These are phyloP conservation scores for Dynastes grantii DNA, from an alignment of 2,888 invertebrate genomes.

Conservation along the genomic window DNA sequence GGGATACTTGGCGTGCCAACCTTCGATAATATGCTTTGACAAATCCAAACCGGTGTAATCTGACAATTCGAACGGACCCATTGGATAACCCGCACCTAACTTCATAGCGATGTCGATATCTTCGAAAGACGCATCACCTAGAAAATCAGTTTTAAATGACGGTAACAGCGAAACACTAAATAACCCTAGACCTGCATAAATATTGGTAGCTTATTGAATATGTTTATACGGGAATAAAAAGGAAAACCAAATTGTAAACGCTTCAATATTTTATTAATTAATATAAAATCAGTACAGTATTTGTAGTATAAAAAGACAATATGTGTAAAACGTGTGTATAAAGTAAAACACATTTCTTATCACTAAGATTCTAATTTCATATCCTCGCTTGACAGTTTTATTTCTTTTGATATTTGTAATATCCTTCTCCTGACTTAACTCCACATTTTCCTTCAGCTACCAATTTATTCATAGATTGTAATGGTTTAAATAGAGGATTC, in stretches of 20 bases:
- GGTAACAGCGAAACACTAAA: constrained; percentile 26
- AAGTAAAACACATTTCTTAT: not conserved
- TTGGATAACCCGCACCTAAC: constrained; percentile 86
- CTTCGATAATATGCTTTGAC: constrained; percentile 81
- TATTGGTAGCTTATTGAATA: not conserved
- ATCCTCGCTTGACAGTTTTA: constrained; percentile 57
- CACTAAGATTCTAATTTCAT: not conserved
- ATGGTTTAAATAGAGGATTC: constrained; percentile 78
- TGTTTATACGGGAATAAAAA: not conserved
- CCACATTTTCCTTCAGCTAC: constrained; percentile 87
- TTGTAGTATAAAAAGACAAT: constrained; percentile 1
- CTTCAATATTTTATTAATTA: constrained; percentile 24
- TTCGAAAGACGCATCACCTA: constrained; percentile 77
- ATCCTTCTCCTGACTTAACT: constrained; percentile 87
- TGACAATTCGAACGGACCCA: constrained; percentile 87
- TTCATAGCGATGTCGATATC: constrained; percentile 91
- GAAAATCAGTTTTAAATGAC: constrained; percentile 23
- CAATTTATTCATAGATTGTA: constrained; percentile 77
- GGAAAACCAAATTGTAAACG: not conserved
- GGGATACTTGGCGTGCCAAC: constrained; percentile 81
- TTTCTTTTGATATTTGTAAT: constrained; percentile 80
- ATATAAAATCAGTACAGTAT: constrained; percentile 23
- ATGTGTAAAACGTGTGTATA: not conserved
- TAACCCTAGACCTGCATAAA: constrained; percentile 7
- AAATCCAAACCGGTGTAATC: constrained; percentile 88